A percentile compares a stretch with the other conserved stretches of the same genome.
Conservation (phyloP, 1,140 invertebrate species). For the Cryptotermes secundus region DNA sequence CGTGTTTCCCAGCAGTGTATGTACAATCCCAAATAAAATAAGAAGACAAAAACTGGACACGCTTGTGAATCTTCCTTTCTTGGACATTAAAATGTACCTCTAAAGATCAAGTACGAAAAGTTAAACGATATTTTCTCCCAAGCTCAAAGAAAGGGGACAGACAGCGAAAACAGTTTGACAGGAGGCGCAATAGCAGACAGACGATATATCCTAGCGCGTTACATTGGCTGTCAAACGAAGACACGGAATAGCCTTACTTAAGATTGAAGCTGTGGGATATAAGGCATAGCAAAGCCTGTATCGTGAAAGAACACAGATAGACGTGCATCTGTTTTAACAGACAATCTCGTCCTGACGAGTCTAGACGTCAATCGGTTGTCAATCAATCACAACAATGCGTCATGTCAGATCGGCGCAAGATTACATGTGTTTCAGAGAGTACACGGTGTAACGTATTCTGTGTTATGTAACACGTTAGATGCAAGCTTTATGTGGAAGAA, state of each 20-base stretch:
- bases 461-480: not conserved
- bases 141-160: not conserved
- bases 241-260: not conserved
- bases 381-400: constrained; percentile 6
- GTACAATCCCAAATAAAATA: not conserved
- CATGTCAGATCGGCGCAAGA: not conserved
- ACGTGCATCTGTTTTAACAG: not conserved
- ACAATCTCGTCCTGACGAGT: not conserved
- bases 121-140: not conserved
- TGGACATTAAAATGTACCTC: no score
- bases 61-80: not conserved
- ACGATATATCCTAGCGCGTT: not conserved
- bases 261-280: not conserved
- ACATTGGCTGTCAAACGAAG: not conserved
- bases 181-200: not conserved
- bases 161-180: not conserved
- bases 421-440: not conserved
- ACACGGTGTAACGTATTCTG: not conserved
- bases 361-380: not conserved
- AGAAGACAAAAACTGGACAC: not conserved
- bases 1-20: no score
- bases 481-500: no score
- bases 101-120: not conserved
- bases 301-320: not conserved
- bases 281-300: not conserved